phyloP scores from a whole-genome alignment of 2,113 vertebrate species.

The Nanger granti region DNA sequence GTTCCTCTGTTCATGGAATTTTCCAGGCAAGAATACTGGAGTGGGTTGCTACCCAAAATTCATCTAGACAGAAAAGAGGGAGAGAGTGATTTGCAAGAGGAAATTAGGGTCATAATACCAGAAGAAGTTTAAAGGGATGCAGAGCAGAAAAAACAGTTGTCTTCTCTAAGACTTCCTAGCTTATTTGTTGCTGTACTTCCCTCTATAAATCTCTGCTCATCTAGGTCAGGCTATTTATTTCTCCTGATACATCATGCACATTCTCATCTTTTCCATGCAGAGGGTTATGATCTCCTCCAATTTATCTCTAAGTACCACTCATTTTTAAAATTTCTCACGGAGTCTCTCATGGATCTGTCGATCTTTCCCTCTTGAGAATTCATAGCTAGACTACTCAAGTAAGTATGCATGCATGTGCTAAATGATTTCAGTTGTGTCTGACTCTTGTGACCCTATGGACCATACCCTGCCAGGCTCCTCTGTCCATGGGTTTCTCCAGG shows the following conservation, averaged over 20 bases:
- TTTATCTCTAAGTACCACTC: not conserved
- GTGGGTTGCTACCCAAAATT: not conserved
- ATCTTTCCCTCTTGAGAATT: not conserved
- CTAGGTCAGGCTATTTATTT: not conserved
- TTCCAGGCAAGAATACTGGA: not conserved
- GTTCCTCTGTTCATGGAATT: not conserved
- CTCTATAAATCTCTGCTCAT: not conserved
- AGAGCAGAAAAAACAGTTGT: slow-evolving; percentile 14
- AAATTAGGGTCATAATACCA: slow-evolving; percentile 5
- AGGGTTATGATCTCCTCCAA: not conserved
- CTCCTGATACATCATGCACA: not conserved
- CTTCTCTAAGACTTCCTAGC: not conserved
- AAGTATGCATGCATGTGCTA: not conserved
- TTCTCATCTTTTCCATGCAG: not conserved
- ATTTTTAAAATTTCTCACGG: not conserved
- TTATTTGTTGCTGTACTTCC: not conserved
- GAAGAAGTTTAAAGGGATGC: not conserved
- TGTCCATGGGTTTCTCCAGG: not conserved
- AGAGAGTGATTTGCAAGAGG: not conserved
- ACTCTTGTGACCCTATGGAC: not conserved
- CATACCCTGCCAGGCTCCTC: not conserved
- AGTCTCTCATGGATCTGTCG: not conserved
- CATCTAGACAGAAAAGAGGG: not conserved
- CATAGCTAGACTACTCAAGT: not conserved
- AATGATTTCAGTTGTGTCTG: not conserved